A percentile compares a stretch with the other conserved stretches of the same genome.
These are phyloP conservation scores for Cyprinodon brontotheroides DNA, from an alignment of 2,113 vertebrate species.

Conservation along the genomic window DNA sequence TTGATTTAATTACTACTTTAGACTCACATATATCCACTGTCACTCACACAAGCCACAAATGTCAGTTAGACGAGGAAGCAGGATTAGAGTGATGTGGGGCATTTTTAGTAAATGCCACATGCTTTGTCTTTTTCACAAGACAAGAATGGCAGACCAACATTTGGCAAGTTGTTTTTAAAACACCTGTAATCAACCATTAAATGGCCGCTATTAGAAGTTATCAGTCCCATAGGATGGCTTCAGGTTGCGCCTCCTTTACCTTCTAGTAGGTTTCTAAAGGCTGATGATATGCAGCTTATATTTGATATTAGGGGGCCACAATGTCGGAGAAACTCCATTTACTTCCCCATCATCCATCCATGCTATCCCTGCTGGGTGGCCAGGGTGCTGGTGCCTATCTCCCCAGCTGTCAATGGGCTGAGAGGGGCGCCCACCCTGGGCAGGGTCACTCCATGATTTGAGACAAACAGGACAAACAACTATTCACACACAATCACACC, in stretches of 20 bases:
- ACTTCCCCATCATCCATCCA: slow-evolving; percentile 33
- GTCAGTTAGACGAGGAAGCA: slow-evolving; percentile 35
- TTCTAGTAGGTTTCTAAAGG: too few relatives aligned
- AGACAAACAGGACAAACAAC: too few relatives aligned
- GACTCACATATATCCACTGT: slow-evolving; percentile 58
- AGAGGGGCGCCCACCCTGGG: too few relatives aligned
- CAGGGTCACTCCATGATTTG: too few relatives aligned
- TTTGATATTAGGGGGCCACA: slow-evolving; percentile 10
- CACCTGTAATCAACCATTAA: neutral
- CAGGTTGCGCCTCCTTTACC: too few relatives aligned
- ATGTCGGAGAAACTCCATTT: slow-evolving; percentile 4
- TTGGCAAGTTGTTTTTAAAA: slow-evolving; percentile 4
- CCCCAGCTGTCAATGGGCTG: too few relatives aligned
- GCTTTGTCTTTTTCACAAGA: slow-evolving; percentile 41
- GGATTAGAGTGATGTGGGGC: slow-evolving; percentile 22
- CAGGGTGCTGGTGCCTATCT: too few relatives aligned
- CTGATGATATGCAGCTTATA: too few relatives aligned
- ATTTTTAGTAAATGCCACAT: slow-evolving; percentile 40
- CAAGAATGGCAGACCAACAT: slow-evolving; percentile 3
- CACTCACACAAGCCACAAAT: slow-evolving; percentile 61
- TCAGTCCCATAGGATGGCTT: too few relatives aligned
- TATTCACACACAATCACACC: too few relatives aligned
- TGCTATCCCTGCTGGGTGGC: too few relatives aligned
- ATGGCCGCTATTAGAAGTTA: too few relatives aligned
- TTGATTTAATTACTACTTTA: slow-evolving; percentile 67